phyloP scores from a whole-genome alignment of 1,140 invertebrate species.

The Acromyrmex charruanus region DNA sequence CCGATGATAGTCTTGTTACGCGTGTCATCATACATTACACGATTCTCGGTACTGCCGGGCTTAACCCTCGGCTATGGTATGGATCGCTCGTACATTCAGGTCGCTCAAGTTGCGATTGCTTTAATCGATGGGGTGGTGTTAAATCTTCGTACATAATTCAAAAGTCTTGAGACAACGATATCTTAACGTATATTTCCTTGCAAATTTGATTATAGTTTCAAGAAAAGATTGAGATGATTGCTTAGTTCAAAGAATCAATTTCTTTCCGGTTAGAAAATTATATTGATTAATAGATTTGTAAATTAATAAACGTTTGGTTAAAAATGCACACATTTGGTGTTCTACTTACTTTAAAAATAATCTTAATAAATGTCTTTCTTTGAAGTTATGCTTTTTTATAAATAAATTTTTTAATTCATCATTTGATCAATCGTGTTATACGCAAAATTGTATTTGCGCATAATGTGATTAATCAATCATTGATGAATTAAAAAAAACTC shows the following conservation, averaged over 20 bases:
- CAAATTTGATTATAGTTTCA: neutral
- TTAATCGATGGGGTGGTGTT: conserved; percentile 26
- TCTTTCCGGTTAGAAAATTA: neutral
- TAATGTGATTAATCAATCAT: no score
- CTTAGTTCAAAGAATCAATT: neutral
- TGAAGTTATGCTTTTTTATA: neutral
- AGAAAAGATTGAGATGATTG: neutral
- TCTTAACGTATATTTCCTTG: neutral
- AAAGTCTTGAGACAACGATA: conserved; percentile 34
- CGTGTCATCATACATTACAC: conserved; percentile 56
- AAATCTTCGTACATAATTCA: conserved; percentile 43
- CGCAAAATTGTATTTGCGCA: no score
- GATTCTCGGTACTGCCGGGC: conserved; percentile 30
- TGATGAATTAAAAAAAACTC: no score
- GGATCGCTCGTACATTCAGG: conserved; percentile 43
- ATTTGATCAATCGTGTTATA: no score
- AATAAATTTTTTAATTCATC: no score
- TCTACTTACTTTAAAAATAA: neutral
- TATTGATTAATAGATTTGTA: neutral
- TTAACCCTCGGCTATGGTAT: conserved; percentile 49
- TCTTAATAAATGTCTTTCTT: neutral
- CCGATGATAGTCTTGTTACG: conserved; percentile 60
- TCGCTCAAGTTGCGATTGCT: conserved; percentile 16
- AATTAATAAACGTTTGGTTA: no score
- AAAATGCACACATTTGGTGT: neutral